Base-by-base conservation (phyloP, 2,797 vertebrate genomes). In the Sparidentex hasta region DNA sequence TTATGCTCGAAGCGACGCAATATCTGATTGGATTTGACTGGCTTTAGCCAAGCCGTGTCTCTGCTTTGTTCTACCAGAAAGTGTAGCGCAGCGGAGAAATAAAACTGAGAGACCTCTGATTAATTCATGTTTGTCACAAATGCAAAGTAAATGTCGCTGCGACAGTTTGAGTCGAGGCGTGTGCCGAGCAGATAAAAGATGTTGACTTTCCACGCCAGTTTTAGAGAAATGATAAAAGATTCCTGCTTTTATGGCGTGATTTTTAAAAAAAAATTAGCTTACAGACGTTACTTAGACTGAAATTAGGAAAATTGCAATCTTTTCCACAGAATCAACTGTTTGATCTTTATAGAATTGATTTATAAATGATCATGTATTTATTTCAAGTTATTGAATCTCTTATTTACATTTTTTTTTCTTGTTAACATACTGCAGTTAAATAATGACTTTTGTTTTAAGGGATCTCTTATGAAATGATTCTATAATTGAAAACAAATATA, bases 81-180 rank as follows among this genome's bases (percentile, higher is more conserved):
- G 58, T 82, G 79, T 71, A 77, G 75, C 74, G 61, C 68, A 84
- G 73, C 61, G 41, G 87, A 87, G 77, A 84, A 87, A 79, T 74
- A 85, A 79, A 89, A 85, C 76, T 29, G 33, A 80, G 70, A 77
- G 63, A 59, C 81, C 89, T 84, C 69, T 93, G 76, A 93, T 93
- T 92, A 88, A 94, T 95, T 94, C 69, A 93, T 92, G 85, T 90
- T 91, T 87, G 84, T 91, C 91, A 91, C 85, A 73, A 83, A 93
- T 85, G 76, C 80, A 88, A 89, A 90, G 86, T 73, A 87, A 91
- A 88, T 88, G 88, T 87, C 72, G 74, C 80, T 78, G 84, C 79
- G 80, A 94, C 90, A 72, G 72, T 82, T 90, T 91, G 76, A 84
- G 76, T 84, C 86, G 61, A 64, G 84, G 83, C 46, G 51, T 79